Evolutionary conservation across 2,797 vertebrate genomes (phyloP), one percentile per base, ranked within the genome.

Genomic region (Hylomyscus alleni): DNA sequence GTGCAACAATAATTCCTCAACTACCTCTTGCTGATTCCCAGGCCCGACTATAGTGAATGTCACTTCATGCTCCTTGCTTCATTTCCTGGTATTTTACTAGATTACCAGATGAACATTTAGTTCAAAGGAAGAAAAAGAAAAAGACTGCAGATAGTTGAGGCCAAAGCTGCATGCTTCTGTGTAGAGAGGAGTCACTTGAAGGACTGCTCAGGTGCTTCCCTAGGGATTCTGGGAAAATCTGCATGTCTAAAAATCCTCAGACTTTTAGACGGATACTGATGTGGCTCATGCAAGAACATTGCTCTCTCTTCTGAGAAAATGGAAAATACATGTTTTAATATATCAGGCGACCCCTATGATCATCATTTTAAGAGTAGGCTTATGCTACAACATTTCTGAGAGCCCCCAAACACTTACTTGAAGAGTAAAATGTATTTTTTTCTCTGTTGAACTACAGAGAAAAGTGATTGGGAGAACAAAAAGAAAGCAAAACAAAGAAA

Each of bases 381-480:
- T 65, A 78, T 8, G 10, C 73, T 72, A 76, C 7, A 52, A 3
- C 81, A 82, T 81, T 54, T 37, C 13, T 94, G 22, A 87, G 14
- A 3, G 86, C 31, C n/a, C 73, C 31, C 34, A 84, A 87, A 65
- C 3, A 1, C 84, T 76, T 54, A 50, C 82, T 86, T 31, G 78
- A 92, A 65, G 62, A 95, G 26, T 4, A 84, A 19, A 60, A 26
- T 60, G 58, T 58, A 20, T 10, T 8, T 44, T 92, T 94, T 76
- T 10, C 72, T 93, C 24, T 75, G 10, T 73, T 56, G 85, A 37
- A 85, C 31, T 11, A 94, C n/a, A 52, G n/a, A 80, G 19, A 87
- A 80, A 94, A 95, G n/a, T 24, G 15, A 94, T 90, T 17, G n/a
- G 15, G 37, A 93, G 20, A 80, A 19, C 11, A 90, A 80, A 75